Conservation (phyloP, 2,888 invertebrate species). For the Eupeodes luniger region DNA sequence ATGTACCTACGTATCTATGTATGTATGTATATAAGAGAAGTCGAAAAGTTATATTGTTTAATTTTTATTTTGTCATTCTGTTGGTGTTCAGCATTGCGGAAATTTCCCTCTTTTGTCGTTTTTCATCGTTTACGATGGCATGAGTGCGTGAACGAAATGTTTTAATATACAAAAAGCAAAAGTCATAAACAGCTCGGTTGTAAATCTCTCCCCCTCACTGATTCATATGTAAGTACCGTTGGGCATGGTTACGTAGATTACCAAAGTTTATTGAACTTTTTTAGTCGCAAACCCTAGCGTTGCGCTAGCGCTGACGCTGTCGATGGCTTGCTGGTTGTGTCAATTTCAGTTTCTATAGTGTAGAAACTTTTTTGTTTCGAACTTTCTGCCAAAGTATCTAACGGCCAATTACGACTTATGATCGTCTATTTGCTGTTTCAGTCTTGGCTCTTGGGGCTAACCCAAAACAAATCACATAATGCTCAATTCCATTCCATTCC, state of each 20-base stretch:
- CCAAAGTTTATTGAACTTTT: constrained; percentile 58
- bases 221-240: neutral
- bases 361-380: constrained; percentile 36
- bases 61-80: constrained; percentile 48
- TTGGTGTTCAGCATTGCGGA: constrained; percentile 47
- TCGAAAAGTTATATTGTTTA: constrained; percentile 3
- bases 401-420: constrained; percentile 31
- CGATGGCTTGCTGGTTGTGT: neutral
- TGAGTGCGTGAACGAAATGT: constrained; percentile 61
- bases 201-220: constrained; percentile 8
- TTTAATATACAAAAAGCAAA: constrained; percentile 62
- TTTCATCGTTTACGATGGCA: constrained; percentile 25
- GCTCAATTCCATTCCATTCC: constrained; percentile 22
- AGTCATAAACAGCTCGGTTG: constrained; percentile 17
- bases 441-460: neutral
- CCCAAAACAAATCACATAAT: constrained; percentile 54
- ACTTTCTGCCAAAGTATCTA: constrained; percentile 42
- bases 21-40: neutral
- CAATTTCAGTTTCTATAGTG: neutral
- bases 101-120: constrained; percentile 50
- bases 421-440: constrained; percentile 21
- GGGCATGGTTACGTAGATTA: constrained; percentile 55
- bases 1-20: too few relatives aligned
- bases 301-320: neutral
- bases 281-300: neutral